Conservation (phyloP, 2,888 invertebrate genomes). For the Rhorus exstirpatorius region DNA sequence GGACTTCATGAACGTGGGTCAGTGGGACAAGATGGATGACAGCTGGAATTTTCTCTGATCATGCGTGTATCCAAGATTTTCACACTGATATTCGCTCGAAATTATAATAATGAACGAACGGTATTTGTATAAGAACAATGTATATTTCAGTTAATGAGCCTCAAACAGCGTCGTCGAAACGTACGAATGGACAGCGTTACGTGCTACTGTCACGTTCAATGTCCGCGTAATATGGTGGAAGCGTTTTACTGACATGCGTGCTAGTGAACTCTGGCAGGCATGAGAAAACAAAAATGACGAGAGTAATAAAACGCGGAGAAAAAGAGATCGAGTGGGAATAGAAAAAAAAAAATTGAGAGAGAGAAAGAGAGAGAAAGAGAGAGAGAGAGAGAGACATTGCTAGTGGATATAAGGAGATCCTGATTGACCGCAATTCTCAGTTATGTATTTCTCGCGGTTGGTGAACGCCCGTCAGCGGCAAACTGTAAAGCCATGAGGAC, state of each 20-base stretch:
- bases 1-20: not conserved
- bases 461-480: conserved; percentile 70
- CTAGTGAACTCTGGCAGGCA: conserved; percentile 2
- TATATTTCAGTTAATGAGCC: not conserved
- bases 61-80: not conserved
- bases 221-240: not conserved
- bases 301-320: conserved; percentile 52
- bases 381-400: conserved; percentile 48
- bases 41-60: conserved; percentile 19
- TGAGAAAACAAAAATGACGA: conserved; percentile 10
- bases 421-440: conserved; percentile 77
- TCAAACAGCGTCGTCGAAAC: not conserved
- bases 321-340: conserved; percentile 27
- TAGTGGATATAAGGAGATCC: conserved; percentile 79
- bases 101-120: not conserved
- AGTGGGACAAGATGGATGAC: conserved; percentile 3
- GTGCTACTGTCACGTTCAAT: not conserved
- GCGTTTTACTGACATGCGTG: conserved; percentile 21
- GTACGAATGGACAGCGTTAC: not conserved
- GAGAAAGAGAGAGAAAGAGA: conserved; percentile 34
- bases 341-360: conserved; percentile 39
- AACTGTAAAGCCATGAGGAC: conserved; percentile 72
- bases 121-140: not conserved
- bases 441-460: conserved; percentile 78
- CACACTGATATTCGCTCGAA: not conserved